These are phyloP conservation scores for Tautogolabrus adspersus DNA, from an alignment of 2,113 vertebrate species.

Conservation along the genomic window DNA sequence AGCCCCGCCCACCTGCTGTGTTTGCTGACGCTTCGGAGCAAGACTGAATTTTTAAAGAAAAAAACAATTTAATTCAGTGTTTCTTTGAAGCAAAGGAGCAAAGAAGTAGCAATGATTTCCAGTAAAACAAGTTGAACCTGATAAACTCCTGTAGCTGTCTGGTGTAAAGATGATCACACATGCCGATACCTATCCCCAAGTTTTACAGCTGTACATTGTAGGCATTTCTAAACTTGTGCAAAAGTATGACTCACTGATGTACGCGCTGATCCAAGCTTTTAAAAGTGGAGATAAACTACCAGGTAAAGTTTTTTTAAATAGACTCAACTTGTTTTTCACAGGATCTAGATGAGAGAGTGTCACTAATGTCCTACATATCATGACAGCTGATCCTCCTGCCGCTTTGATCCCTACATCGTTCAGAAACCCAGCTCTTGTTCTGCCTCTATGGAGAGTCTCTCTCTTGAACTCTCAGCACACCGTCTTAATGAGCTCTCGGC, in stretches of 20 bases:
- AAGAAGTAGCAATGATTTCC: too few species aligned
- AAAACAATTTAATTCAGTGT: too few species aligned
- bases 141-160: background rate
- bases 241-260: background rate
- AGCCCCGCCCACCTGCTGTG: too few species aligned
- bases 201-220: background rate
- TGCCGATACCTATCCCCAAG: background rate
- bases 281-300: background rate
- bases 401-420: conserved; percentile 21
- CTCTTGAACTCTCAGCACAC: conserved; percentile 4
- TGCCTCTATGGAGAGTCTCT: conserved; percentile 2
- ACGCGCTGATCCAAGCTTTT: background rate
- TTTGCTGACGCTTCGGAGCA: too few species aligned
- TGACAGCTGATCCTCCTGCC: background rate
- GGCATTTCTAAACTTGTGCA: too few species aligned
- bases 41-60: too few species aligned
- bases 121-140: background rate
- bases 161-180: background rate
- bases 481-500: conserved; percentile 39
- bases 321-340: background rate
- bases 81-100: too few species aligned
- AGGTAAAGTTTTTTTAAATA: conserved; percentile 2
- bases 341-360: background rate
- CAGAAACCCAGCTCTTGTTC: background rate
- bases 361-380: background rate